Evolutionary conservation across 2,888 invertebrate genomes (phyloP), one percentile per base, ranked within the genome.

Genomic region (Meghimatium bilineatum): DNA sequence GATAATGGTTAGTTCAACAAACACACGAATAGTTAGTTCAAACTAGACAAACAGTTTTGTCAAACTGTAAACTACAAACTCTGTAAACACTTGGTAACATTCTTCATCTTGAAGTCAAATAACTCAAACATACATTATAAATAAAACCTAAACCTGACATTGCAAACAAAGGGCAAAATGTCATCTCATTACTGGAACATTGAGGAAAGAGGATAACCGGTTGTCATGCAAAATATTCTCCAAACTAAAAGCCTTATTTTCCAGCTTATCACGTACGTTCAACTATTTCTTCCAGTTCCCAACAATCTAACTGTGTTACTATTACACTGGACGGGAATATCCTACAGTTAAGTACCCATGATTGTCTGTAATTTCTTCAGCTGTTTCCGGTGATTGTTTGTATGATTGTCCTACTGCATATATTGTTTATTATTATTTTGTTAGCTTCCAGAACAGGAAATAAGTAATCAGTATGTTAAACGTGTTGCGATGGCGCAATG

Each of bases 351-450:
- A 63, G 29, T 63, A 29, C n/a, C 2, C 63, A 29, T 63, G 63
- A 63, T 63, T 63, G 63, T 29, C 26, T 63, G 63, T 63, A 14
- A 63, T 29, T n/a, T 63, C 23, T 63, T 5, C 5, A 29, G 63
- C 63, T 63, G 63, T 63, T 63, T 63, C 63, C 63, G 3, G 63
- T 63, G 63, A 63, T 63, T 63, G 63, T 29, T 63, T 63, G 63
- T 29, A n/a, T 56, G 56, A 56, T 56, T 56, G 56, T 56, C 56
- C 20, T 23, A 17, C 20, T 17, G 20, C 56, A 56, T 56, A 44
- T 56, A 14, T 56, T 56, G n/a, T n/a, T n/a, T n/a, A n/a, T n/a
- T n/a, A n/a, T 56, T 56, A 56, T 56, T 14, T 23, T 17, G 6
- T 56, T 17, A 56, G 56, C 23, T 56, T 12, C 20, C 56, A 56